Percentiles rank a stretch among this genome's conserved stretches.
Conservation (phyloP, 2,888 invertebrate genomes). For the Trichopoda pennipes region DNA sequence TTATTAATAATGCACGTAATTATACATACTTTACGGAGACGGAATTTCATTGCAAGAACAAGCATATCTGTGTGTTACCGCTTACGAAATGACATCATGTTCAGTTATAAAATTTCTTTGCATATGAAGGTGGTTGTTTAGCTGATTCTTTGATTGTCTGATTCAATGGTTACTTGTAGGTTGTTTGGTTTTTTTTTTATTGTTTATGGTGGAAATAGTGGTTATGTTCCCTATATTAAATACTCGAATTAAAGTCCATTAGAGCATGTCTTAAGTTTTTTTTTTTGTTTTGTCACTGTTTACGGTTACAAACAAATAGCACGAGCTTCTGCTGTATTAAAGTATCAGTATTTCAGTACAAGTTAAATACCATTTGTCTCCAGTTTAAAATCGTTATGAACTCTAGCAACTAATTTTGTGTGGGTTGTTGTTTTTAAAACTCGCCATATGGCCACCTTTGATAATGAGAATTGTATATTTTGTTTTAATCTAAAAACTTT, state of each 20-base stretch:
- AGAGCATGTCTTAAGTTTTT: constrained; percentile 50
- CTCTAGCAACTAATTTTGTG: constrained; percentile 40
- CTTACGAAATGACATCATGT: constrained; percentile 38
- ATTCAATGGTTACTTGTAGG: constrained; percentile 32
- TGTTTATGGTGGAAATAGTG: constrained; percentile 48
- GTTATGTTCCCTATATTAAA: constrained; percentile 54
- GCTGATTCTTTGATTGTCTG: constrained; percentile 23
- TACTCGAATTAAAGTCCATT: constrained; percentile 55
- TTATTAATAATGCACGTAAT: constrained; percentile 65
- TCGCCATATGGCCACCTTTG: constrained; percentile 48
- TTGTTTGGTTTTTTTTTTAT: constrained; percentile 15
- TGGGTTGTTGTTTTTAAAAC: constrained; percentile 41
- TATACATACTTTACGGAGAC: constrained; percentile 54
- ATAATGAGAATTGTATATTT: constrained; percentile 32
- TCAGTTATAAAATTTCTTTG: constrained; percentile 45
- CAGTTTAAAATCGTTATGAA: constrained; percentile 46
- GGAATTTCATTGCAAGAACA: constrained; percentile 12
- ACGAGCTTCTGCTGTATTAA: constrained; percentile 35
- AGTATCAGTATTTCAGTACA: constrained; percentile 47
- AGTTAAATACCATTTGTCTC: constrained; percentile 57
- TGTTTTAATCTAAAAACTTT: constrained; percentile 24
- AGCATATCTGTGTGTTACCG: neutral
- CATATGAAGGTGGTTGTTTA: constrained; percentile 47
- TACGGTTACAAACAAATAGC: constrained; percentile 23
- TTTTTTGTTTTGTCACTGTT: neutral